Evolutionary conservation across 2,113 vertebrate genomes (phyloP), one percentile per base, ranked within the genome.

Genomic region (Paraplagusia blochii): DNA sequence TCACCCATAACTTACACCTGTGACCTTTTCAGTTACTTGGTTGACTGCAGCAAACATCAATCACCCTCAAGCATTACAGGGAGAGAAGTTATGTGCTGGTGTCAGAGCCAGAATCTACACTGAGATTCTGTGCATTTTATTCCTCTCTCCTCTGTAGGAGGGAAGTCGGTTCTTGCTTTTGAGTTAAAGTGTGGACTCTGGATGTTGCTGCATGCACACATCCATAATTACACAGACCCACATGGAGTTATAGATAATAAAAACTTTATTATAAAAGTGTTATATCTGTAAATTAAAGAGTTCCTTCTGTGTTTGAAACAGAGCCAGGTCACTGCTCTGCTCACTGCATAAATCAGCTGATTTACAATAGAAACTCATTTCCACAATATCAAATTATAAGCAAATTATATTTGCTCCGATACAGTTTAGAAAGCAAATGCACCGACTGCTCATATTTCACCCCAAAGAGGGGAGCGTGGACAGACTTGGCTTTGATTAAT

Each of bases 161-260:
- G 62, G 70, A 69, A 66, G 58, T 29, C 0, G 42, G 53, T 58
- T 61, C 36, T 69, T 13, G 17, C n/a, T 52, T 40, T 11, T 66
- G 57, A 62, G 53, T 58, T 54, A 17, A 61, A 40, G 49, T 66
- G 66, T 14, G 13, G 29, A 2, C 18, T 68, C 11, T 53, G 55
- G 53, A 51, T 29, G 3, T 29, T 29, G 6, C 22, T 29, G 22
- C 6, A 29, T 29, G 22, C 22, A 29, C 22, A 29, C 22, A 29
- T 29, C 22, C 22, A 29, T 29, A 29, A 29, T 29, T 29, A 29
- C 22, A 29, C 6, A 6, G 22, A 29, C 22, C 22, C 6, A 4
- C 22, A 29, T 29, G 6, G 22, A 4, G 22, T 29, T 29, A 29
- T 29, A 29, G 22, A 2, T 29, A 29, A 29, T 29, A 29, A 29